Conservation (phyloP, 2,888 invertebrate species). For the Drosophila parthenogenetica region DNA sequence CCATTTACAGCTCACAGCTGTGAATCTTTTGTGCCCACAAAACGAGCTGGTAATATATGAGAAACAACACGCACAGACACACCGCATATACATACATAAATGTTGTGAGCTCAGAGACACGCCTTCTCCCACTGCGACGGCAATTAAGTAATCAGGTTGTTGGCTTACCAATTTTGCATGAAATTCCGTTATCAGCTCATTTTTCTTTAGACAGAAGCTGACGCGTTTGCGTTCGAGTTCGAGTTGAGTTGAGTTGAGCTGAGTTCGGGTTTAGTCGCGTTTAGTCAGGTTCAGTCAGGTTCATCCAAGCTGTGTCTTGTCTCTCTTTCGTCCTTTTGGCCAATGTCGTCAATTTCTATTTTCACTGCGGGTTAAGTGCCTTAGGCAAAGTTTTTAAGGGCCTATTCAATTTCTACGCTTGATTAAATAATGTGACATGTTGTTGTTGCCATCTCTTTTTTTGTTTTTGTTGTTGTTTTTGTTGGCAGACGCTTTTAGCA, state of each 20-base stretch:
- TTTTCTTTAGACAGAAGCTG: conserved; percentile 59
- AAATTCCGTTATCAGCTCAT: conserved; percentile 75
- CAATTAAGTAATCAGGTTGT: conserved; percentile 80
- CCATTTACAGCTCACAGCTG: conserved; percentile 55
- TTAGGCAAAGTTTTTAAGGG: conserved; percentile 79
- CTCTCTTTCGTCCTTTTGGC: conserved; percentile 48
- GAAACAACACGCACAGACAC: conserved; percentile 7
- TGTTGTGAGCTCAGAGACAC: conserved; percentile 13
- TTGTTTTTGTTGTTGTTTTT: conserved; percentile 37
- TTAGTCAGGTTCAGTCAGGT: too few relatives aligned
- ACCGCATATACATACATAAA: neutral
- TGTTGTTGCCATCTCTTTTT: conserved; percentile 37
- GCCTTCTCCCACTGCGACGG: conserved; percentile 16
- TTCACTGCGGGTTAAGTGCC: conserved; percentile 79
- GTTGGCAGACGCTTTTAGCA: conserved; percentile 71
- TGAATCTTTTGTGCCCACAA: conserved; percentile 39
- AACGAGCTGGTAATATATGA: conserved; percentile 57
- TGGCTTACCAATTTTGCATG: conserved; percentile 80
- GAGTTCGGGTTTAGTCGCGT: neutral
- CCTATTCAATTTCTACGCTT: conserved; percentile 81
- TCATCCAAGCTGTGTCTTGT: conserved; percentile 21
- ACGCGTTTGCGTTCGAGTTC: conserved; percentile 10
- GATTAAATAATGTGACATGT: conserved; percentile 78
- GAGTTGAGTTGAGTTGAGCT: conserved; percentile 32
- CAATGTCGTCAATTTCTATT: conserved; percentile 77